A percentile compares a stretch with the other conserved stretches of the same genome.
These are phyloP conservation scores for Eulacestoma nigropectus DNA, from an alignment of 2,113 vertebrate species.

Conservation along the genomic window DNA sequence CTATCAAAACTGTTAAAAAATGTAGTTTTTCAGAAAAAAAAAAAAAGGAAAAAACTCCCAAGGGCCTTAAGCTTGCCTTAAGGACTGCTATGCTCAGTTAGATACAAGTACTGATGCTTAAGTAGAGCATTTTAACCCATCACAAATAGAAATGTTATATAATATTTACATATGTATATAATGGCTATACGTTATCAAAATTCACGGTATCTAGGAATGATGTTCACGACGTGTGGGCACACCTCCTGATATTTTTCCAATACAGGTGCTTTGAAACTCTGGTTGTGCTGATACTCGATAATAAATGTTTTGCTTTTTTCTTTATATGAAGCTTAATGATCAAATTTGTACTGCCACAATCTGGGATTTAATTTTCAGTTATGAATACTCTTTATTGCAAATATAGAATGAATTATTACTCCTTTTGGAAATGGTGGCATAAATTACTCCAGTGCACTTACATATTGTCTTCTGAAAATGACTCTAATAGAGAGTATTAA, in stretches of 20 bases:
- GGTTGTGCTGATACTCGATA: not conserved
- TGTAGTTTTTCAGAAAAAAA: not conserved
- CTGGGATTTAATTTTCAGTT: not conserved
- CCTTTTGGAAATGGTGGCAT: not conserved
- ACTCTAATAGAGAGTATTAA: not conserved
- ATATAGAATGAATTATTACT: not conserved
- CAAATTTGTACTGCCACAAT: not conserved
- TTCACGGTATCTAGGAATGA: not conserved
- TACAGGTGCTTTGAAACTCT: not conserved
- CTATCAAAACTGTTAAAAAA: conserved; percentile 22
- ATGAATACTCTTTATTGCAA: not conserved
- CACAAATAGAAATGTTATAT: not conserved
- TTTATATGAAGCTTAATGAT: not conserved
- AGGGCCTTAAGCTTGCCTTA: not conserved
- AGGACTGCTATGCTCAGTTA: not conserved
- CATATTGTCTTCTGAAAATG: not conserved
- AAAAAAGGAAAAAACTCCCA: not conserved
- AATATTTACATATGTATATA: not conserved
- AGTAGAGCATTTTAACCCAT: not conserved
- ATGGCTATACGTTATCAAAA: not conserved
- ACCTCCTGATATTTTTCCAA: not conserved
- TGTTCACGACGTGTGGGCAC: not conserved
- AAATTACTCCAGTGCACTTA: not conserved
- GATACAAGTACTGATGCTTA: not conserved
- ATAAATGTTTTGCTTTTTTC: not conserved